These are phyloP conservation scores for Alauda arvensis DNA, from an alignment of 2,797 vertebrate genomes.

Conservation along the genomic window DNA sequence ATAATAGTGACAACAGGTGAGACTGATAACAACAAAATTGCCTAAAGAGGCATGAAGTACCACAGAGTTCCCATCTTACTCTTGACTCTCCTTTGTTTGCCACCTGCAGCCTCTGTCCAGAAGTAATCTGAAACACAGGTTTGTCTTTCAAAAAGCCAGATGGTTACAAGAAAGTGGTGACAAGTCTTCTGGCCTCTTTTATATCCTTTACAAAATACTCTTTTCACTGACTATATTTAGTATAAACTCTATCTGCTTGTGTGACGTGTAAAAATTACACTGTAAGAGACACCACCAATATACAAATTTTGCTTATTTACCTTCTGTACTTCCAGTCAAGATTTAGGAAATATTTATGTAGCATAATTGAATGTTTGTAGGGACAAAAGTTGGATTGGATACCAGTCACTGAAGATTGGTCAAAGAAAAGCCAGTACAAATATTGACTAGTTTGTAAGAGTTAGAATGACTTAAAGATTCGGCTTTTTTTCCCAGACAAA, in stretches of 20 bases:
- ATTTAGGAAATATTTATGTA: neutral
- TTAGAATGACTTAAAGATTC: slow-evolving; percentile 8
- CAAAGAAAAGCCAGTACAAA: neutral
- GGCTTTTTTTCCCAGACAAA: neutral
- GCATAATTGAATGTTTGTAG: neutral
- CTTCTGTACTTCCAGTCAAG: neutral
- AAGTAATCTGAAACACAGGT: neutral
- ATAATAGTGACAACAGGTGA: neutral
- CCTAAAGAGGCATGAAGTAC: neutral
- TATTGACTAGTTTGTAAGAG: neutral
- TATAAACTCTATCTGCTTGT: neutral
- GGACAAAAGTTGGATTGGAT: neutral
- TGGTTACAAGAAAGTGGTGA: neutral
- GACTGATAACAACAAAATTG: neutral
- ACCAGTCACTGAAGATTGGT: neutral
- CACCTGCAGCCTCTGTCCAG: neutral
- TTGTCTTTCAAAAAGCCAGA: neutral
- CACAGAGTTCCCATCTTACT: neutral
- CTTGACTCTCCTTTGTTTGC: neutral
- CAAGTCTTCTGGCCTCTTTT: neutral
- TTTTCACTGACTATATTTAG: neutral
- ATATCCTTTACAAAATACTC: neutral
- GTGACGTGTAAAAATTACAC: neutral
- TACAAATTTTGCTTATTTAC: neutral
- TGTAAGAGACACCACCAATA: neutral